Evolutionary conservation across 2,113 vertebrate genomes (phyloP).

Genomic region (Odocoileus virginianus): DNA sequence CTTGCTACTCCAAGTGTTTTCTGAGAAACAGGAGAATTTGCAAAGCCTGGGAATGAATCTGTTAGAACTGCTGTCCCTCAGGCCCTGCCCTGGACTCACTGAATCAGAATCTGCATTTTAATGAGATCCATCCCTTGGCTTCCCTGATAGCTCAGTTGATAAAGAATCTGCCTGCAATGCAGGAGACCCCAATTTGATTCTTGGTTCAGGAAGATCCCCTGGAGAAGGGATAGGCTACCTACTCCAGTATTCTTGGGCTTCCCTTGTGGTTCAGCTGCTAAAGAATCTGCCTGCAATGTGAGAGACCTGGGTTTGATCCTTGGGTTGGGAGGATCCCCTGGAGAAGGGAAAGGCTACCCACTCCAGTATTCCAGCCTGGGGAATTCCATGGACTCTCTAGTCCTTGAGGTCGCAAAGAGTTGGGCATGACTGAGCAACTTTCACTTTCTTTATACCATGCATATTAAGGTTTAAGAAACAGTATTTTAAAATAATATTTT

Average conservation of each 20-base stretch:
- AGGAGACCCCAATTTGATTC: neutral
- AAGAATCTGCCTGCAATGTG: neutral
- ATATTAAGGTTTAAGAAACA: conserved; percentile 8
- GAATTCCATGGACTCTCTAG: neutral
- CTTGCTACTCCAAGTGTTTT: neutral
- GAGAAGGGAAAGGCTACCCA: neutral
- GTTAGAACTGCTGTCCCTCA: neutral
- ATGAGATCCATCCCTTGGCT: neutral
- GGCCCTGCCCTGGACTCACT: neutral
- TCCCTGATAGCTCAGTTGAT: neutral
- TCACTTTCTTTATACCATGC: neutral
- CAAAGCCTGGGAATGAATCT: neutral
- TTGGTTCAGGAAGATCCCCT: neutral
- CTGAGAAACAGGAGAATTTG: neutral
- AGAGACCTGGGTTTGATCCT: neutral
- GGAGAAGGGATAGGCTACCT: neutral
- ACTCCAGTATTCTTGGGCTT: neutral
- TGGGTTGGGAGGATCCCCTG: neutral
- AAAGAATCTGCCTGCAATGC: neutral
- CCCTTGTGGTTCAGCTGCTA: neutral
- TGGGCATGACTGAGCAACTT: neutral
- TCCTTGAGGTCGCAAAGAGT: neutral
- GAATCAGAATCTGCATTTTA: conserved; percentile 26
- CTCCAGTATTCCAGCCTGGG: neutral
- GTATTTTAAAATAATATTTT: conserved; percentile 36